Conservation (phyloP, 35 echinoderm and acorn worm genomes). For the Strongylocentrotus purpuratus region DNA sequence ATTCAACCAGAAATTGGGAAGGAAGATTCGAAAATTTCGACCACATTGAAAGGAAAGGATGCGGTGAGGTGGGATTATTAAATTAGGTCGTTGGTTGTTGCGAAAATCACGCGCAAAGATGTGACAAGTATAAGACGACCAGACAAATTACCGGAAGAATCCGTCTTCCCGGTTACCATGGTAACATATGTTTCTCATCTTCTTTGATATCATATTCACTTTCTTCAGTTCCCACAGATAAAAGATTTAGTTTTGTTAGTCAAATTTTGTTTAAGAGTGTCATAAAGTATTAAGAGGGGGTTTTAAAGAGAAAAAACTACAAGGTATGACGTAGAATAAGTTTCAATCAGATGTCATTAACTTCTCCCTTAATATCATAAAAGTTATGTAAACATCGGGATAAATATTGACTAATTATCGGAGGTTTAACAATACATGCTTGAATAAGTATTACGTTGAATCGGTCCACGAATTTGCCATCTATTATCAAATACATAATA, state of each 20-base stretch:
- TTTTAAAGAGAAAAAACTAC: not conserved
- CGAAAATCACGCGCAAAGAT: slow-evolving; percentile 17
- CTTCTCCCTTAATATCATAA: no score
- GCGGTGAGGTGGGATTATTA: slow-evolving; percentile 22
- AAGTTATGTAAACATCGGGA: no score
- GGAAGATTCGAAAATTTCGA: slow-evolving; percentile 27
- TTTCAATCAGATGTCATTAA: not conserved
- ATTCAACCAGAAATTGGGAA: slow-evolving; percentile 12
- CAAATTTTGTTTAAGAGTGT: not conserved
- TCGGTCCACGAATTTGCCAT: no score
- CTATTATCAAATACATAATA: no score
- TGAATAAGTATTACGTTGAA: no score
- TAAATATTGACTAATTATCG: no score
- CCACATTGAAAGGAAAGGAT: slow-evolving; percentile 31
- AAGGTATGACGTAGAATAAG: not conserved
- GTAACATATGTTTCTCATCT: slow-evolving; percentile 29
- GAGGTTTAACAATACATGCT: no score
- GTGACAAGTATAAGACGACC: not conserved
- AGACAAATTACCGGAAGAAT: slow-evolving; percentile 32
- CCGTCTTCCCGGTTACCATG: not conserved
- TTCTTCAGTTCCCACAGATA: not conserved
- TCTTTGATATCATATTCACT: slow-evolving; percentile 11
- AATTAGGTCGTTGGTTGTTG: slow-evolving; percentile 35
- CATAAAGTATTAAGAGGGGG: not conserved
- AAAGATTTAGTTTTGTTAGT: not conserved